These are phyloP conservation scores for Pluvialis apricaria DNA, from an alignment of 2,113 vertebrate species.

Conservation along the genomic window DNA sequence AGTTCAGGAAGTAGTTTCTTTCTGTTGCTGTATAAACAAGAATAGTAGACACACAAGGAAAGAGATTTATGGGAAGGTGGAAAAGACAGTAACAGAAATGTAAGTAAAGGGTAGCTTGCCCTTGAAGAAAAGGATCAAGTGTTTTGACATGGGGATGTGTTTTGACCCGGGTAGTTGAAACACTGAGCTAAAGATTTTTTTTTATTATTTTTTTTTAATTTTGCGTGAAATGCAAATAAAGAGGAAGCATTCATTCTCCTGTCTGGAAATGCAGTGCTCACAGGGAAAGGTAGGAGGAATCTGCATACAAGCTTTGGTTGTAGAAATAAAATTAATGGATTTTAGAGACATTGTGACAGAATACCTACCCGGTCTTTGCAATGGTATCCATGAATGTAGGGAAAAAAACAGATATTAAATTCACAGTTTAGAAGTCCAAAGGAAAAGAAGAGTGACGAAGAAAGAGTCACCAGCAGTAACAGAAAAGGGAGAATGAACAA, in stretches of 20 bases:
- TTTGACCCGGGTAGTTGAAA: neutral
- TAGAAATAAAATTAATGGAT: neutral
- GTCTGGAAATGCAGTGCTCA: neutral
- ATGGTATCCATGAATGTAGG: neutral
- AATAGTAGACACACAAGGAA: neutral
- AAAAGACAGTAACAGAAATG: neutral
- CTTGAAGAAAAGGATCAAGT: neutral
- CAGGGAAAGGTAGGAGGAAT: neutral
- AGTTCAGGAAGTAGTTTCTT: neutral
- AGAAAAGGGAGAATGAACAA: neutral
- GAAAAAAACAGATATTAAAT: neutral
- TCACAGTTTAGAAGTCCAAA: neutral
- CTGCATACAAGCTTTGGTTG: neutral
- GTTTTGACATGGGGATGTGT: fast-evolving
- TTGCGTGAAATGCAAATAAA: neutral
- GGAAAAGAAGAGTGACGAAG: neutral
- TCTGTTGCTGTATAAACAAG: neutral
- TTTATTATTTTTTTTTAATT: neutral
- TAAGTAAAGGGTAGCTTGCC: neutral
- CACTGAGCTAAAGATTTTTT: neutral
- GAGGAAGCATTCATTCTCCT: neutral
- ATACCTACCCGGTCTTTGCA: neutral
- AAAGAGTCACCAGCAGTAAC: neutral
- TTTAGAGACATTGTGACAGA: neutral
- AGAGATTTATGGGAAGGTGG: neutral